Evolutionary conservation across 2,888 invertebrate genomes (phyloP).

Genomic region (Orchesella flavescens): DNA sequence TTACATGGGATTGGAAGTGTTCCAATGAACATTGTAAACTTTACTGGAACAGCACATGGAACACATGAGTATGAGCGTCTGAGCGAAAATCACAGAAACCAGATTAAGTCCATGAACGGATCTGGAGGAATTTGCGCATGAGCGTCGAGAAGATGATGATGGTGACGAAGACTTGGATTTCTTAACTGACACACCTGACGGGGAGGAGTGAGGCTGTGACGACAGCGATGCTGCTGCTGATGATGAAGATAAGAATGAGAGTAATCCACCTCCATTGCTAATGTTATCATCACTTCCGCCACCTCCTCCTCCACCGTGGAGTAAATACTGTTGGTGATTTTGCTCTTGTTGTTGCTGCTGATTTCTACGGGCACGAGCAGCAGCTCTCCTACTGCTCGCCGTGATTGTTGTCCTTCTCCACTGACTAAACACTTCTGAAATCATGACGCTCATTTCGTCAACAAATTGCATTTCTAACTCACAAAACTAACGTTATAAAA

Average conservation of each 20-base stretch:
- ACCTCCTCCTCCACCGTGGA: slow-evolving; percentile 19
- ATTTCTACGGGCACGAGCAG: slow-evolving; percentile 1
- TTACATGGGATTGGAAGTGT: slow-evolving; percentile 72
- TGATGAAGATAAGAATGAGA: slow-evolving; percentile 21
- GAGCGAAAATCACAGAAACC: slow-evolving; percentile 70
- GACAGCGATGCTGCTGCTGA: slow-evolving; percentile 10
- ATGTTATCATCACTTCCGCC: background rate
- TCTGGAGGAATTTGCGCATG: slow-evolving; percentile 60
- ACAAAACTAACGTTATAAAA: background rate
- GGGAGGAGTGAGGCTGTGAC: background rate
- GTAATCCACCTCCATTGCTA: slow-evolving; percentile 19
- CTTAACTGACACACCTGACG: slow-evolving; percentile 16
- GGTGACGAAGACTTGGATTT: slow-evolving; percentile 8
- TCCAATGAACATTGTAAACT: slow-evolving; percentile 72
- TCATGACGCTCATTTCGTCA: slow-evolving; percentile 31
- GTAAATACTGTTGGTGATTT: slow-evolving; percentile 12
- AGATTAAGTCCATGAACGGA: slow-evolving; percentile 65
- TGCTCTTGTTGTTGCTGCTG: background rate
- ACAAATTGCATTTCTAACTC: slow-evolving; percentile 43
- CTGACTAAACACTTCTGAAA: slow-evolving; percentile 53
- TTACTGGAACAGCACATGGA: slow-evolving; percentile 72
- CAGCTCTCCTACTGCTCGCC: slow-evolving; percentile 45
- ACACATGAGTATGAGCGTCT: slow-evolving; percentile 71
- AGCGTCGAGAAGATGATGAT: slow-evolving; percentile 22
- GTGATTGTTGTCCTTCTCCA: slow-evolving; percentile 57